Conservation (phyloP, 2,113 vertebrate genomes). For the Trogon surrucura region DNA sequence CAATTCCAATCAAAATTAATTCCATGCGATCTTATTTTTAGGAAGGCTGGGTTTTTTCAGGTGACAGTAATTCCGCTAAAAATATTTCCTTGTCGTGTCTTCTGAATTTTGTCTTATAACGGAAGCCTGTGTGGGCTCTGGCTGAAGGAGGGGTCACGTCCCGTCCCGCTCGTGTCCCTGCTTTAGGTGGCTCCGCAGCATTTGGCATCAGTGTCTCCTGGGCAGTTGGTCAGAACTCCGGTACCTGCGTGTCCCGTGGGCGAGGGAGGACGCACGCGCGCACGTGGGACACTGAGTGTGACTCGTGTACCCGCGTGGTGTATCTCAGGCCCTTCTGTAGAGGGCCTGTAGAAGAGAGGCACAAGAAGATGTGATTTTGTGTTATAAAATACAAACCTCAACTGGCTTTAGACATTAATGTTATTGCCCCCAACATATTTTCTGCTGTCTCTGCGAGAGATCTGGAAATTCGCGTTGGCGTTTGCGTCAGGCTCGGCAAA, state of each 20-base stretch:
- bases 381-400: background rate
- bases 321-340: rapidly evolving
- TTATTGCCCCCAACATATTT: background rate
- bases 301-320: rapidly evolving
- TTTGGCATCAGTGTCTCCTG: background rate
- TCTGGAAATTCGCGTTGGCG: background rate
- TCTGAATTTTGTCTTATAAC: background rate
- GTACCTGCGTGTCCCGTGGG: background rate
- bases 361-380: background rate
- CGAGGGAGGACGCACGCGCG: rapidly evolving
- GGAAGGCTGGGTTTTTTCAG: background rate
- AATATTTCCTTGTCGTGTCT: background rate
- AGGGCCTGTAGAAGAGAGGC: background rate
- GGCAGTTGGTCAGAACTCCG: background rate
- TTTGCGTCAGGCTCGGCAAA: background rate
- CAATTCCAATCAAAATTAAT: background rate
- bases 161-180: background rate
- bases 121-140: background rate
- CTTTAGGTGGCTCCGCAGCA: background rate
- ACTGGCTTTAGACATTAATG: background rate
- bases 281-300: rapidly evolving
- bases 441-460: background rate
- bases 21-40: background rate
- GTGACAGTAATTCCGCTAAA: background rate
- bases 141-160: background rate